These are phyloP conservation scores for Alviniconcha strummeri DNA, from an alignment of 2,888 invertebrate genomes.

Conservation along the genomic window DNA sequence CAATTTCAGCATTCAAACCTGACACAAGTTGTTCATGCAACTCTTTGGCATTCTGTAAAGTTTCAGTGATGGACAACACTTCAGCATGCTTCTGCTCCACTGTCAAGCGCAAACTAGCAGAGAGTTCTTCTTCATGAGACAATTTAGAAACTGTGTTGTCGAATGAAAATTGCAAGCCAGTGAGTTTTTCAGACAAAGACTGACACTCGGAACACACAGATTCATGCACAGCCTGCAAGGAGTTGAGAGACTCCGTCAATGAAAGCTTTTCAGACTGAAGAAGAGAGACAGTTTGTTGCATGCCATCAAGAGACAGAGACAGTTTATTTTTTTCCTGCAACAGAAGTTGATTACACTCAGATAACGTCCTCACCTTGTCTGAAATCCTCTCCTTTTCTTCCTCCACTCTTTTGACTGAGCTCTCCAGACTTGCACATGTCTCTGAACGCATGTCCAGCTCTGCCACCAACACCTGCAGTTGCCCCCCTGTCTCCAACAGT, in stretches of 20 bases:
- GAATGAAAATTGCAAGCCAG: constrained; percentile 33
- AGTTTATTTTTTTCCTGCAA: constrained; percentile 45
- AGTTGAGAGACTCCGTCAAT: constrained; percentile 33
- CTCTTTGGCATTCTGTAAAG: constrained; percentile 28
- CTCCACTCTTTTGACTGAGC: constrained; percentile 37
- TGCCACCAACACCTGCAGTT: constrained; percentile 38
- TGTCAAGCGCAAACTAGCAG: constrained; percentile 25
- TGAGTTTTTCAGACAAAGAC: constrained; percentile 41
- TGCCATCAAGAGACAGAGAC: constrained; percentile 38
- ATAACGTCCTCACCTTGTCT: constrained; percentile 48
- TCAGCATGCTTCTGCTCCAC: constrained; percentile 41
- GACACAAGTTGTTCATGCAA: constrained; percentile 28
- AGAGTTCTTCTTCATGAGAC: constrained; percentile 23
- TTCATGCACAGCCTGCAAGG: constrained; percentile 35
- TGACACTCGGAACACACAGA: constrained; percentile 39
- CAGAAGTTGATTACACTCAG: constrained; percentile 47
- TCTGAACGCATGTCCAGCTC: constrained; percentile 34
- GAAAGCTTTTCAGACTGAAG: constrained; percentile 39
- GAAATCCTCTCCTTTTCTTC: constrained; percentile 43
- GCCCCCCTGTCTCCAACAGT: constrained; percentile 35
- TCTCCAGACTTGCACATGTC: constrained; percentile 38
- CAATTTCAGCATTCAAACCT: constrained; percentile 24
- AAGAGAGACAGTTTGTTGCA: constrained; percentile 34
- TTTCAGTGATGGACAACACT: constrained; percentile 34
- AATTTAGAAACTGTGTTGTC: constrained; percentile 29